Conservation (phyloP, 2,888 invertebrate genomes). For the Leptothorax acervorum region DNA sequence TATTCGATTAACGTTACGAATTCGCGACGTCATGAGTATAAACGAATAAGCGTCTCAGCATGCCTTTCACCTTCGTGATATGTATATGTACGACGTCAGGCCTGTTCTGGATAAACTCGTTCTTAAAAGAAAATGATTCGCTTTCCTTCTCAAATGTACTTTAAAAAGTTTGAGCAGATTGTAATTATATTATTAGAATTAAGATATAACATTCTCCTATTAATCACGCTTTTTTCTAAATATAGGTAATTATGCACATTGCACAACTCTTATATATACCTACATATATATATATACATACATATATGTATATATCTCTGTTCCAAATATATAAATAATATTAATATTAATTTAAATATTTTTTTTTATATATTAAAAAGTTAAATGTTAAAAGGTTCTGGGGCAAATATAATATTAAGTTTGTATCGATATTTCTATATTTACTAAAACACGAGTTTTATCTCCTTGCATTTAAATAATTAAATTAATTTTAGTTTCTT, state of each 20-base stretch:
- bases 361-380: neutral
- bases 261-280: neutral
- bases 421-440: neutral
- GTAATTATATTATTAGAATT: neutral
- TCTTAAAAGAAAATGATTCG: constrained; percentile 61
- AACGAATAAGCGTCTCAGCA: constrained; percentile 69
- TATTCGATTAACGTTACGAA: constrained; percentile 56
- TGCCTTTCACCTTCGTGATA: constrained; percentile 76
- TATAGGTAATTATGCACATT: neutral
- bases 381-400: neutral
- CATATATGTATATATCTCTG: no score
- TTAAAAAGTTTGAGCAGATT: neutral
- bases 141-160: constrained; percentile 66
- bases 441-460: neutral
- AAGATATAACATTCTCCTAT: neutral
- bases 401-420: neutral
- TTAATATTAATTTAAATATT: neutral
- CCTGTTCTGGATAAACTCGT: constrained; percentile 72
- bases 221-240: neutral
- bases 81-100: constrained; percentile 64
- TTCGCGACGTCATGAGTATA: constrained; percentile 63
- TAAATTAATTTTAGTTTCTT: neutral
- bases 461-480: neutral
- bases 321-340: neutral
- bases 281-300: no score